Evolutionary conservation across 2,888 invertebrate species (phyloP).

Genomic region (Parelbella ahira): DNA sequence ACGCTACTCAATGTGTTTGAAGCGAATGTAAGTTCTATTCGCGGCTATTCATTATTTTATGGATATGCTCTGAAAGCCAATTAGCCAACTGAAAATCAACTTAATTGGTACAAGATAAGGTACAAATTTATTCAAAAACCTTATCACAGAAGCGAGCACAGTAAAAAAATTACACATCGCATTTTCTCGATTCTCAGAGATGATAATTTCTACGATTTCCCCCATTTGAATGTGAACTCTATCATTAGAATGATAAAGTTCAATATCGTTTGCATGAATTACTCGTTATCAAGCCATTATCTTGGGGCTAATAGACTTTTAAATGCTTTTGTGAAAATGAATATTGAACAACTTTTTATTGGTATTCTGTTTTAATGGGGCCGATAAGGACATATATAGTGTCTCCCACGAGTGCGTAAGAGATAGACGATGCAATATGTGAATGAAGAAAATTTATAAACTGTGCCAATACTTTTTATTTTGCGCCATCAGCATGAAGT

Average conservation of each 20-base stretch:
- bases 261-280: constrained; percentile 5
- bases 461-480: constrained; percentile 13
- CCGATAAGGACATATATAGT: constrained; percentile 14
- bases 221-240: constrained; percentile 10
- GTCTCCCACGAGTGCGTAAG: background rate
- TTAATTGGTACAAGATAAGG: constrained; percentile 21
- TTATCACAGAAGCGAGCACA: constrained; percentile 9
- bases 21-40: too few relatives aligned
- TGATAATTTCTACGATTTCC: constrained; percentile 5
- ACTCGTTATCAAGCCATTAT: constrained; percentile 13
- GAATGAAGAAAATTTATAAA: constrained; percentile 9
- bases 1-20: too few relatives aligned
- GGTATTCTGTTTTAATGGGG: constrained; percentile 5
- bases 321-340: constrained; percentile 26
- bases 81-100: constrained; percentile 12
- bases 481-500: background rate
- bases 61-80: constrained; percentile 6
- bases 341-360: constrained; percentile 23
- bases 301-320: constrained; percentile 23
- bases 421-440: constrained; percentile 1
- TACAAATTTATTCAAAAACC: constrained; percentile 15
- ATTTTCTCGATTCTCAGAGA: constrained; percentile 21
- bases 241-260: constrained; percentile 5
- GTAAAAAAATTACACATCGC: constrained; percentile 18
- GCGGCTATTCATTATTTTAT: too few relatives aligned